Conservation (phyloP, 2,888 invertebrate genomes). For the Trisateles emortualis region DNA sequence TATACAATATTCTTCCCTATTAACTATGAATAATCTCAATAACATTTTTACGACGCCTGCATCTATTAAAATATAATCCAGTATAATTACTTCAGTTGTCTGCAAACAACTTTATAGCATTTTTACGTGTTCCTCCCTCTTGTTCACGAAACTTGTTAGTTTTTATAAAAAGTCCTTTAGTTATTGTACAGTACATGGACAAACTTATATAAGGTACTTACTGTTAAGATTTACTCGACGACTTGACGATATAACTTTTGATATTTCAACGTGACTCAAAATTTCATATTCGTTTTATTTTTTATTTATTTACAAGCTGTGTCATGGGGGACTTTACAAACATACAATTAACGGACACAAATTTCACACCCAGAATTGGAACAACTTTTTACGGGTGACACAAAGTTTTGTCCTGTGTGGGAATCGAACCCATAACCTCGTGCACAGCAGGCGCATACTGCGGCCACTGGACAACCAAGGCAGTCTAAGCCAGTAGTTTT, state of each 20-base stretch:
- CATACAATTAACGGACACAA: no score
- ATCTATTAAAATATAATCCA: constrained; percentile 11
- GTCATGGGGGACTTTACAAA: no score
- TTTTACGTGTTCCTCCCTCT: constrained; percentile 61
- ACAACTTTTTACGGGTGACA: no score
- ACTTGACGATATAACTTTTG: constrained; percentile 45
- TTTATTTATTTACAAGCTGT: constrained; percentile 10
- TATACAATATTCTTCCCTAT: not conserved
- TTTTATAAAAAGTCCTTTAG: constrained; percentile 54
- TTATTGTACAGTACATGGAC: constrained; percentile 27
- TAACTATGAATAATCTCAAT: not conserved
- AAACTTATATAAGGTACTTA: constrained; percentile 54
- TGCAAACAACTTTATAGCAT: constrained; percentile 51
- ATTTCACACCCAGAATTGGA: no score
- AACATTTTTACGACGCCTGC: not conserved
- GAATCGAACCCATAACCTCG: no score
- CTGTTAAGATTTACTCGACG: constrained; percentile 53
- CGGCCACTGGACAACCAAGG: no score
- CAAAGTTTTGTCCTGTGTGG: no score
- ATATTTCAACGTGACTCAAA: constrained; percentile 17
- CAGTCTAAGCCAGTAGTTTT: no score
- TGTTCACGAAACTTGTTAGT: constrained; percentile 62
- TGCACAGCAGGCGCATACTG: no score
- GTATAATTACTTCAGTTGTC: constrained; percentile 19
- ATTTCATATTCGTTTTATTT: constrained; percentile 13